Base-by-base conservation (phyloP, 1,140 invertebrate genomes). In the Scaptomyza montana region DNA sequence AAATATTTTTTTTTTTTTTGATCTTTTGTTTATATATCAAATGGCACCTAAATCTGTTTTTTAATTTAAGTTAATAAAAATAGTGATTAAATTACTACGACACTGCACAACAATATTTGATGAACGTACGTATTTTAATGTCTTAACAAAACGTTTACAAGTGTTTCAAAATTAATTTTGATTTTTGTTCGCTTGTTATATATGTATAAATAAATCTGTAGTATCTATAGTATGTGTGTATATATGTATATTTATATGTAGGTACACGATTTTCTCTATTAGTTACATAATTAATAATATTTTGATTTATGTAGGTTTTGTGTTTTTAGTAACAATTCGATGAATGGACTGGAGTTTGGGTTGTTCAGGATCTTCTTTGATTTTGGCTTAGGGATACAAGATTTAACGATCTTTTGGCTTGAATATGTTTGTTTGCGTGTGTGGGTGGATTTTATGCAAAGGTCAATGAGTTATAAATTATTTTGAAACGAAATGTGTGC, bases 401-500 rank as follows among this genome's bases (percentile, higher is more conserved):
- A 53, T 57, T 25, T 16, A 16, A 16, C 16, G 16, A 16, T 46
- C 54, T 55, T 66, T 71, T 57, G 33, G 56, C 64, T 55, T 61
- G 62, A 46, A 28, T 28, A 28, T 61, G 56, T 16, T 16, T 67
- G 10, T 61, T 25, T 25, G 21, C 2, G 43, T 53, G 9, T 43
- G n/a, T 39, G 16, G 54, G 2, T 10, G 30, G 13, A 30, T 54
- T 33, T 13, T 86, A 78, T 53, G 61, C 75, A 50, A 63, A 79
- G 13, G 82, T 86, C 78, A 86, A 62, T 56, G 82, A 82, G 51
- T 71, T 78, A 73, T 86, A 82, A 62, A 78, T 76, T 78, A 86
- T 86, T 86, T 81, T 87, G 65, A 86, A 86, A 45, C 74, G 47
- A 73, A 86, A 81, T 36, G 54, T 87, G 61, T 68, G 77, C 63